Evolutionary conservation across 2,888 invertebrate genomes (phyloP), one percentile per base, ranked within the genome.

Genomic region (Ectobius pallidus): DNA sequence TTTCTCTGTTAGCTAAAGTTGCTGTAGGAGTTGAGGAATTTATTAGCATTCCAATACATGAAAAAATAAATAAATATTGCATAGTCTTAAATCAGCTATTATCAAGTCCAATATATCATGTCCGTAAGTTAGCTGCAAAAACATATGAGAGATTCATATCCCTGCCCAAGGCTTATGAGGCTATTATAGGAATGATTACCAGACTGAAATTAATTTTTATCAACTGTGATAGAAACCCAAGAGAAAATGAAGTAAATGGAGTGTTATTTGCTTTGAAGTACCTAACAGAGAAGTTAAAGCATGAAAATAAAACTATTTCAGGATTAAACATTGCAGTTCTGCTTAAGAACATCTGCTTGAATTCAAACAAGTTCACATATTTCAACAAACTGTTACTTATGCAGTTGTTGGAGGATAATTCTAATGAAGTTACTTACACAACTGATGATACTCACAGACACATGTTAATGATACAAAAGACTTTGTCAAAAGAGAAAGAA

Each of bases 1-100:
- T 86, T 14, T 81, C 82, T 18, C 74, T 82, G 76, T 71, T 82
- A 77, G 78, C 85, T 3, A 82, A 81, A 76, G 80, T 86, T 70
- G 81, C 81, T 9, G 78, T 80, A 14, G 79, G 81, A 27, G 20
- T 72, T 52, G 39, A 63, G 81, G 75, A 77, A 78, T 73, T 78
- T 77, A 0, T 77, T 78, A 3, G 25, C 55, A 16, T 46, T 69
- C 4, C 80, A 78, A 55, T 74, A 78, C 0, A 27, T 14, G 9
- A 67, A 77, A 49, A 63, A 78, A 1, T 79, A 74, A 62, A 34
- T 20, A 18, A 76, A 73, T 25, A 74, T 81, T 46, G 32, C 62
- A 30, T 11, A 3, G 65, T 16, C 18, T 74, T 77, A 25, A n/a
- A 65, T 2, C 46, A 42, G 14, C 76, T 81, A 1, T 73, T 81